phyloP scores from a whole-genome alignment of 2,797 vertebrate species.

The Sphenodon punctatus region DNA sequence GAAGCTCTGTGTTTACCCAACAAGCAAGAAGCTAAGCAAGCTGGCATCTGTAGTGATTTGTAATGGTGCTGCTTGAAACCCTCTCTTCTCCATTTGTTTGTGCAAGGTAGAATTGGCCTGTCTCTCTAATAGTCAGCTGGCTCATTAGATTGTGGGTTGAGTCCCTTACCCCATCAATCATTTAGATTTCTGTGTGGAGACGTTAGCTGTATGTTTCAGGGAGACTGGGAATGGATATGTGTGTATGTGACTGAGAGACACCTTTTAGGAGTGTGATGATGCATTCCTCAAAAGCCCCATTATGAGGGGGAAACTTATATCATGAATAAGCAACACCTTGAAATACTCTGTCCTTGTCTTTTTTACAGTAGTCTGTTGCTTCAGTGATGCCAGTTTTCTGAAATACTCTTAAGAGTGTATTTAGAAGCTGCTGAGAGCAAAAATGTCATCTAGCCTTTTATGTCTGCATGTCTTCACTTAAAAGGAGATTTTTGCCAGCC shows the following conservation, averaged over 20 bases:
- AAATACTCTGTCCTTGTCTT: conserved; percentile 3
- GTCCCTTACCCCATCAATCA: conserved; percentile 15
- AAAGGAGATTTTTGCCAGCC: neutral
- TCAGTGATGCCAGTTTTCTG: neutral
- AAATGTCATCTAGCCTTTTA: conserved; percentile 18
- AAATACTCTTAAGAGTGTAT: conserved; percentile 2
- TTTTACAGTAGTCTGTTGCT: conserved; percentile 11
- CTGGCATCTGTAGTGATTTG: neutral
- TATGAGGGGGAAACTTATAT: conserved; percentile 18
- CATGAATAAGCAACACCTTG: conserved; percentile 21
- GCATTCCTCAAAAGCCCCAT: conserved; percentile 26
- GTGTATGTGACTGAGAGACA: neutral
- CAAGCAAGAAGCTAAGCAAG: neutral
- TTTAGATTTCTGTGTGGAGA: conserved; percentile 25
- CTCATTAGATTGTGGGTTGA: conserved; percentile 13
- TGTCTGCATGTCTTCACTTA: conserved; percentile 3
- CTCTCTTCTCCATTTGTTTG: neutral
- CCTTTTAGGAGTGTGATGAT: conserved; percentile 10
- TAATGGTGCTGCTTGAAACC: neutral
- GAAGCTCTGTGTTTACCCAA: neutral
- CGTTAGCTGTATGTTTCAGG: conserved; percentile 6
- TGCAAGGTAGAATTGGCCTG: neutral
- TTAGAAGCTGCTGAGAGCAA: neutral
- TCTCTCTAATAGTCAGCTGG: conserved; percentile 14
- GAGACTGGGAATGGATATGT: neutral